Evolutionary conservation across 2,888 invertebrate genomes (phyloP).

Genomic region (Caenorhabditis imperialis): DNA sequence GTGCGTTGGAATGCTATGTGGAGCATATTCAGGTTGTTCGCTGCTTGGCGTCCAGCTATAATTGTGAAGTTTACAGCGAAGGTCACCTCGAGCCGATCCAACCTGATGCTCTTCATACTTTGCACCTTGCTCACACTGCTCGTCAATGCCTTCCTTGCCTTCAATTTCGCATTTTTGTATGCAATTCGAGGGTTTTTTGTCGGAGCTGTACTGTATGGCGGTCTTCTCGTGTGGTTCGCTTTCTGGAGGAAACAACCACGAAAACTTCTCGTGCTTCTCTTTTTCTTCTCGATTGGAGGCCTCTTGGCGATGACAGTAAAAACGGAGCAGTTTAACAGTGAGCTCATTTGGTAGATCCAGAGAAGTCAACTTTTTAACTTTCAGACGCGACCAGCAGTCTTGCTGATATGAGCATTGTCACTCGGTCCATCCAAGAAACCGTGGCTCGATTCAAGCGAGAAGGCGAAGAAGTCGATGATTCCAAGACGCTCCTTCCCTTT

Average conservation of each 20-base stretch:
- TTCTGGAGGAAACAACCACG: constrained; percentile 56
- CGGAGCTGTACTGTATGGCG: constrained; percentile 44
- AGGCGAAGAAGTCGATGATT: constrained; percentile 6
- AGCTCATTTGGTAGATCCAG: neutral
- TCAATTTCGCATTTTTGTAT: constrained; percentile 33
- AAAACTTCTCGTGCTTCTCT: constrained; percentile 36
- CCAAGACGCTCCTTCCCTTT: constrained; percentile 35
- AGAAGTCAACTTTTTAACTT: neutral
- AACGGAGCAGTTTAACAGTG: constrained; percentile 13
- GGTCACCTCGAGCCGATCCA: constrained; percentile 28
- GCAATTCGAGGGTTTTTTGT: constrained; percentile 48
- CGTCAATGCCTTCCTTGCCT: constrained; percentile 21
- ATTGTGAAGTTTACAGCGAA: constrained; percentile 33
- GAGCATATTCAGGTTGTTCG: constrained; percentile 39
- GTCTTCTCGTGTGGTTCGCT: constrained; percentile 50
- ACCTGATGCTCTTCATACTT: constrained; percentile 36
- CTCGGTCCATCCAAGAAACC: constrained; percentile 30
- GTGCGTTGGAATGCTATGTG: constrained; percentile 50
- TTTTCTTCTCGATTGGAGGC: constrained; percentile 50
- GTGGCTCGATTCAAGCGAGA: constrained; percentile 28
- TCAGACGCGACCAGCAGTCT: constrained; percentile 23
- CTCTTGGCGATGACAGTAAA: constrained; percentile 30
- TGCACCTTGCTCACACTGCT: constrained; percentile 22
- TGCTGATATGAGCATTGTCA: constrained; percentile 27
- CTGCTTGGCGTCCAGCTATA: too few species aligned